Conservation (phyloP, 2,888 invertebrate genomes). For the Eueremaeus valkanovi region DNA sequence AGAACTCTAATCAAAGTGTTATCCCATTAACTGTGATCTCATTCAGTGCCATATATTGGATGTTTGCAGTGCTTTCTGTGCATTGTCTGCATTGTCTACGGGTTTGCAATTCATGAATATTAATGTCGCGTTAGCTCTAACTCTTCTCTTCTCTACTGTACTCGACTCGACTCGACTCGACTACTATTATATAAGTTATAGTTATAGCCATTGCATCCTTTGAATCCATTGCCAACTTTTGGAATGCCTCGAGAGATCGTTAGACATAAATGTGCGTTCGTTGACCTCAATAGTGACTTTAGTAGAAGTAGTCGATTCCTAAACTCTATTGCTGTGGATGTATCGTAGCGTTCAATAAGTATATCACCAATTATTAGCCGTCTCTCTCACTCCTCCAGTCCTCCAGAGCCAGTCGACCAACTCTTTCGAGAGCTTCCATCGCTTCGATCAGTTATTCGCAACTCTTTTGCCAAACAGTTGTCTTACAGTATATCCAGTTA, state of each 20-base stretch:
- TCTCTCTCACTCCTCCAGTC: constrained; percentile 32
- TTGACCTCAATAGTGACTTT: constrained; percentile 35
- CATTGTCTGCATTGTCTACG: neutral
- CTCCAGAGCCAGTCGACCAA: constrained; percentile 15
- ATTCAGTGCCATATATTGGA: constrained; percentile 23
- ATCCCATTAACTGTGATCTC: constrained; percentile 1
- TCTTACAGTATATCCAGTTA: no score
- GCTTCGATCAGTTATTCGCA: no score
- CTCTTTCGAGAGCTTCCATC: neutral
- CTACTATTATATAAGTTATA: constrained; percentile 14
- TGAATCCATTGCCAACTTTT: constrained; percentile 35
- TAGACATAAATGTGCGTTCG: constrained; percentile 34
- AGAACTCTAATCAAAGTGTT: neutral
- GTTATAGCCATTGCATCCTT: neutral
- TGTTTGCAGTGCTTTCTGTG: neutral
- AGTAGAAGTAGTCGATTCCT: constrained; percentile 27
- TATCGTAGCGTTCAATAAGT: constrained; percentile 28
- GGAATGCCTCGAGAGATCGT: constrained; percentile 31
- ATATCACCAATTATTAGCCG: constrained; percentile 34
- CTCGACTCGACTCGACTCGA: constrained; percentile 7
- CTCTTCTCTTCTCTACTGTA: no score
- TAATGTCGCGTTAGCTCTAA: neutral
- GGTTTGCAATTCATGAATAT: constrained; percentile 13
- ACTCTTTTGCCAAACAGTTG: neutral
- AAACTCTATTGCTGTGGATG: constrained; percentile 13